phyloP scores from a whole-genome alignment of 2,797 vertebrate species.

The Spea hammondii region DNA sequence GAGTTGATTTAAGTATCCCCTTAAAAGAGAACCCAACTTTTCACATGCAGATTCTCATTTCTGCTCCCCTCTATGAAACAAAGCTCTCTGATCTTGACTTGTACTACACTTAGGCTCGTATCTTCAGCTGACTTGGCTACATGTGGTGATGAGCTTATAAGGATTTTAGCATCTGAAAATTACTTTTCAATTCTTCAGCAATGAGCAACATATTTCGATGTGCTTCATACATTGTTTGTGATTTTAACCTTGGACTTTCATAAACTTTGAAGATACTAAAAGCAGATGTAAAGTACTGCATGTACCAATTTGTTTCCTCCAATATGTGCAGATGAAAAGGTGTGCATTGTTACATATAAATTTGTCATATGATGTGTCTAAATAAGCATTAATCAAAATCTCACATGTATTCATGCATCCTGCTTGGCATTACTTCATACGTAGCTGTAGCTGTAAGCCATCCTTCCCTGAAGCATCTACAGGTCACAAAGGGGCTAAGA shows the following conservation, averaged over 20 bases:
- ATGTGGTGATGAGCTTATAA: conserved; percentile 17
- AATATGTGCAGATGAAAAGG: conserved; percentile 20
- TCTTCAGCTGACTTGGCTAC: background rate
- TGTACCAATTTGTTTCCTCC: background rate
- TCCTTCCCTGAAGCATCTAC: conserved; percentile 35
- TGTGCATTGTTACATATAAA: background rate
- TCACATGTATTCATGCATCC: background rate
- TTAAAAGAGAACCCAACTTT: too few relatives aligned
- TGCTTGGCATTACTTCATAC: conserved; percentile 13
- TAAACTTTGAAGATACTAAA: conserved; percentile 22
- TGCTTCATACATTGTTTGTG: conserved; percentile 13
- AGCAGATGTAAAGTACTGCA: background rate
- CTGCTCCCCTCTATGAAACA: too few relatives aligned
- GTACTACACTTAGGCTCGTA: conserved; percentile 5
- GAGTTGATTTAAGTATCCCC: too few relatives aligned
- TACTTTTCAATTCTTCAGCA: conserved; percentile 23
- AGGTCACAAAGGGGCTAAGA: conserved; percentile 40
- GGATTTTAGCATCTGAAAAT: conserved; percentile 22
- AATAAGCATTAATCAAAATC: conserved; percentile 7
- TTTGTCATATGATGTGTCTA: conserved; percentile 7
- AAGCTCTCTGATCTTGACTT: background rate
- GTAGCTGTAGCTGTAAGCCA: conserved; percentile 27
- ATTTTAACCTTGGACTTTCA: conserved; percentile 27
- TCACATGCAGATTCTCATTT: too few relatives aligned
- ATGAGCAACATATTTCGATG: background rate